These are phyloP conservation scores for Danio albolineatus DNA, from an alignment of 2,797 vertebrate genomes.

Conservation along the genomic window DNA sequence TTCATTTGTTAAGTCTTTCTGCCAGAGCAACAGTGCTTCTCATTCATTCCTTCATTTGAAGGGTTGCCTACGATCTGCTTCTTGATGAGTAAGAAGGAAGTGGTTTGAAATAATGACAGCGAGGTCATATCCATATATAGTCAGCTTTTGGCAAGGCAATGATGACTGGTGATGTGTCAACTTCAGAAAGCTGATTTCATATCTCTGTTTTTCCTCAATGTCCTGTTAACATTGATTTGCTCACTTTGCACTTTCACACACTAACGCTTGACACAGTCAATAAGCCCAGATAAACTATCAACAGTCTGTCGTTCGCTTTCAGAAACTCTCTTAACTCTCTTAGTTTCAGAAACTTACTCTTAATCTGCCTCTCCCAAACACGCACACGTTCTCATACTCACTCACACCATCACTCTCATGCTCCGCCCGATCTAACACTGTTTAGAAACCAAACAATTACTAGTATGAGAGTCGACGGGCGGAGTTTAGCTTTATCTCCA, in stretches of 20 bases:
- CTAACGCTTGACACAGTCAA: conserved; percentile 6
- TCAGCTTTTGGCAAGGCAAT: conserved; percentile 59
- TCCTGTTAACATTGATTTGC: conserved; percentile 25
- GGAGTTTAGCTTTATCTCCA: conserved; percentile 68
- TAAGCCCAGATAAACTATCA: conserved; percentile 11
- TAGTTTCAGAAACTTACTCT: no score
- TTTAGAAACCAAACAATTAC: conserved; percentile 64
- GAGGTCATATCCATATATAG: conserved; percentile 64
- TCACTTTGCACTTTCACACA: conserved; percentile 23
- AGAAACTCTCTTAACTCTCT: conserved; percentile 7
- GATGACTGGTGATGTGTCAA: conserved; percentile 58
- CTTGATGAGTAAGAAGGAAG: conserved; percentile 57
- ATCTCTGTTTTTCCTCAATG: conserved; percentile 51
- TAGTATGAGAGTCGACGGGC: conserved; percentile 67
- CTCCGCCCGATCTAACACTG: conserved; percentile 52
- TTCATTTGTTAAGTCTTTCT: background rate
- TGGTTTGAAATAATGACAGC: conserved; percentile 60
- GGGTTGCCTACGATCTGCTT: conserved; percentile 28
- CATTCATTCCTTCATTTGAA: conserved; percentile 7
- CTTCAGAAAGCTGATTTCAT: conserved; percentile 45
- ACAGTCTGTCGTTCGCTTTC: conserved; percentile 6
- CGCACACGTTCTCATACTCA: conserved; percentile 34
- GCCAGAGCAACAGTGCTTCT: conserved; percentile 12
- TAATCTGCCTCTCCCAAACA: conserved; percentile 17
- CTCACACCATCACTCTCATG: conserved; percentile 45